Evolutionary conservation across 1,140 invertebrate species (phyloP).

Genomic region (Macrosteles quadrilineatus): DNA sequence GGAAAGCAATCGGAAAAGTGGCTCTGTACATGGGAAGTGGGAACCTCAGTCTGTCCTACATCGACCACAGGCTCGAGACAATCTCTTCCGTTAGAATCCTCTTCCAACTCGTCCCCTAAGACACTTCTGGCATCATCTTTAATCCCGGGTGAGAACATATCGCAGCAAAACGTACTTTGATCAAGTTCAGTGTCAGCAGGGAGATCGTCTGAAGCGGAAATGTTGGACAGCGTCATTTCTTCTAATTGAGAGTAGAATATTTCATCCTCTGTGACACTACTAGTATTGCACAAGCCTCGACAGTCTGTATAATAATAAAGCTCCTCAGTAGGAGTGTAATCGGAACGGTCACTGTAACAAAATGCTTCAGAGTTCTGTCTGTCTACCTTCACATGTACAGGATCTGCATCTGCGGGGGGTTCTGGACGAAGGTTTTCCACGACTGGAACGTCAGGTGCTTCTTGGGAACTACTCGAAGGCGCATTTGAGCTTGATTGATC

Average conservation of each 20-base stretch:
- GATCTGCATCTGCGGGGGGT: not conserved
- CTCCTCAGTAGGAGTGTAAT: slow-evolving; percentile 11
- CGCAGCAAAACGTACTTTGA: slow-evolving; percentile 18
- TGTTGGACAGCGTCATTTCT: slow-evolving; percentile 15
- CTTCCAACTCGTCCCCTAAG: slow-evolving; percentile 25
- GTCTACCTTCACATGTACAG: not conserved
- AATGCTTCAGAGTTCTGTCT: slow-evolving; percentile 5
- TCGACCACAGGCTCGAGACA: not conserved
- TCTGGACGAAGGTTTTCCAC: not conserved
- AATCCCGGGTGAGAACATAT: not conserved
- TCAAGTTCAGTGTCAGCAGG: slow-evolving; percentile 2
- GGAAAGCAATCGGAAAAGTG: slow-evolving; percentile 17
- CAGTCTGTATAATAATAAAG: slow-evolving; percentile 12
- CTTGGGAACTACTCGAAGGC: slow-evolving; percentile 14
- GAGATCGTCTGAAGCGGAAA: slow-evolving; percentile 9
- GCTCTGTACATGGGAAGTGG: slow-evolving; percentile 20
- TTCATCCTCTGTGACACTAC: slow-evolving; percentile 19
- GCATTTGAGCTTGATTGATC: not conserved
- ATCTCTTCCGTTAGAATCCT: not conserved
- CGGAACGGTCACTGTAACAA: not conserved
- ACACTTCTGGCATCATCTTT: slow-evolving; percentile 25
- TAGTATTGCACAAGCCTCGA: not conserved
- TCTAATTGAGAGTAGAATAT: slow-evolving; percentile 22
- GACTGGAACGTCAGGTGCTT: not conserved
- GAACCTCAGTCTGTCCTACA: not conserved